Percentiles rank a stretch among this genome's conserved stretches.
Evolutionary conservation across 2,113 vertebrate genomes (phyloP).

Genomic region (Meles meles): DNA sequence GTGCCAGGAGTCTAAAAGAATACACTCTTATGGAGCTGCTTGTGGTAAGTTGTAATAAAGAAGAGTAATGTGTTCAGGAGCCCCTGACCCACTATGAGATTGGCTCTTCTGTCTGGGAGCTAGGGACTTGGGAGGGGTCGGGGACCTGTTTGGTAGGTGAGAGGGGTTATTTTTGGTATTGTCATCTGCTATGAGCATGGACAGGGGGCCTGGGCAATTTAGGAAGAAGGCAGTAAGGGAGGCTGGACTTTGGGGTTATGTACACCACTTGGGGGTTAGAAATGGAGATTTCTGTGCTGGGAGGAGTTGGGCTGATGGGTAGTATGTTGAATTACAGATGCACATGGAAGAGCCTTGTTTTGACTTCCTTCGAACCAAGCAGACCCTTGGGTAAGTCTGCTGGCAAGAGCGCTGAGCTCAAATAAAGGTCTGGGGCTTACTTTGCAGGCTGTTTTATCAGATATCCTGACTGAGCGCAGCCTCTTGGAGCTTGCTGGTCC

Average conservation of each 20-base stretch:
- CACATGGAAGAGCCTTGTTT: slow-evolving; percentile 99
- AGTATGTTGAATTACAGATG: slow-evolving; percentile 87
- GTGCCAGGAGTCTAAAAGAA: slow-evolving; percentile 90
- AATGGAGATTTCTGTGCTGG: neutral
- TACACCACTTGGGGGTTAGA: neutral
- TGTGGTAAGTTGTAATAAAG: slow-evolving; percentile 88
- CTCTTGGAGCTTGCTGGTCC: neutral
- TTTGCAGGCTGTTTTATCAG: neutral
- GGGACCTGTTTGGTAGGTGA: neutral
- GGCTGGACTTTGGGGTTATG: neutral
- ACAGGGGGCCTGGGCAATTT: neutral
- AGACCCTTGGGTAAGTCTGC: slow-evolving; percentile 93
- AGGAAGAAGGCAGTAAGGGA: slow-evolving; percentile 12
- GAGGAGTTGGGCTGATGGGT: neutral
- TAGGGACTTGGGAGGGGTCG: neutral
- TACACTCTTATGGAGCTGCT: slow-evolving; percentile 97
- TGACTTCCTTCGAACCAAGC: slow-evolving; percentile 96
- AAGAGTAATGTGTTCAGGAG: neutral
- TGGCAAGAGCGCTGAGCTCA: neutral
- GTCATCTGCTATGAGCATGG: neutral
- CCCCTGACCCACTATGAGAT: neutral
- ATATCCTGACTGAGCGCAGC: neutral
- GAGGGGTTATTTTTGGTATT: neutral
- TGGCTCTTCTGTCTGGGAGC: neutral
- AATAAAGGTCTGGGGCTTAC: neutral